These are phyloP conservation scores for Hydrolagus affinis DNA, from an alignment of 2,113 vertebrate genomes.

Conservation along the genomic window DNA sequence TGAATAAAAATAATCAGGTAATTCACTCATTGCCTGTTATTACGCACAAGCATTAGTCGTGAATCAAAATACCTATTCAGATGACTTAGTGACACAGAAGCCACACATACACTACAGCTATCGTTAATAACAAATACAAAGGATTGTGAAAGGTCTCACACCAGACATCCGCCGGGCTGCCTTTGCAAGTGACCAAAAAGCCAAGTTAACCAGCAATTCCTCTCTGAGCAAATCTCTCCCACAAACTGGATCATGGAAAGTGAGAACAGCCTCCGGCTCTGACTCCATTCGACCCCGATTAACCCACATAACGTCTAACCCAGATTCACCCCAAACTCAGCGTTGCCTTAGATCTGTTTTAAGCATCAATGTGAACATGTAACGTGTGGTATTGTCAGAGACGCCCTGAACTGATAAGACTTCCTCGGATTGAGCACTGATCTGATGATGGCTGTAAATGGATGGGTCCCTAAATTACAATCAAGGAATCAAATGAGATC, in stretches of 20 bases:
- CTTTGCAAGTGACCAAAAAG: background rate
- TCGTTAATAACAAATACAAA: background rate
- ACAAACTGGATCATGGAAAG: background rate
- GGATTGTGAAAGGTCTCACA: background rate
- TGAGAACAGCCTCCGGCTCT: background rate
- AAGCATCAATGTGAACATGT: background rate
- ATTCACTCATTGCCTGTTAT: no score
- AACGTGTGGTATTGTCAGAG: background rate
- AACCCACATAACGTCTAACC: background rate
- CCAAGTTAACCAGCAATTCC: background rate
- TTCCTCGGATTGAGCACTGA: background rate
- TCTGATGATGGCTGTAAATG: background rate
- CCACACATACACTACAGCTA: background rate
- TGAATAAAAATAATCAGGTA: background rate
- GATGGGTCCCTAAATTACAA: background rate
- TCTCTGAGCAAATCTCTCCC: background rate
- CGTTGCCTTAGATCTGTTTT: background rate
- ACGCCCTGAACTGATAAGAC: background rate
- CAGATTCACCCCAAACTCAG: background rate
- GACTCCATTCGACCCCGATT: background rate
- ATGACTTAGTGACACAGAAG: background rate
- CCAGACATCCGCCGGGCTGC: background rate
- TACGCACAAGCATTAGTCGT: no score
- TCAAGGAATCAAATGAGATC: no score
- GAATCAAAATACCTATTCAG: background rate